Evolutionary conservation across 2,888 invertebrate species (phyloP), one percentile per base, ranked within the genome.

Genomic region (Tigriopus californicus): DNA sequence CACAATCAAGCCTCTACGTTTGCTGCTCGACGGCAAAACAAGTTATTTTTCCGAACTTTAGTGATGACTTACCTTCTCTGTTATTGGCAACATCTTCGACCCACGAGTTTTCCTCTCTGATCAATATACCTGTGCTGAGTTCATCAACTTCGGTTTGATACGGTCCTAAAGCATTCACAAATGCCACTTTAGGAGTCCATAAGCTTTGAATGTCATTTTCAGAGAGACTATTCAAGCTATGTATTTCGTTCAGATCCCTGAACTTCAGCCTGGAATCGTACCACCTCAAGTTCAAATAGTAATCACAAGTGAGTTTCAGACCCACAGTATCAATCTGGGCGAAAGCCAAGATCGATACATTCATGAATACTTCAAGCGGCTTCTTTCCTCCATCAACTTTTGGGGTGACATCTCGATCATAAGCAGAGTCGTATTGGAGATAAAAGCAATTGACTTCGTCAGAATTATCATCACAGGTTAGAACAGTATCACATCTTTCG

Each of bases 121-220:
- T 52, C 24, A 52, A 25, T 40, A 33, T 52, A 4, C 52, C 22
- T 12, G 33, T 40, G 52, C 52, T 57, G 20, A 57, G 46, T 20
- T 57, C 41, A 24, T 57, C 57, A 10, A 57, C 46, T 15, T 15
- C 20, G 15, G 57, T 57, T 57, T 57, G 44, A 44, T 46, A 57
- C 6, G 57, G 57, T 18, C 57, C 57, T 13, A 57, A 33, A 18
- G 57, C 57, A 44, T 57, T 57, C 8, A 41, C 20, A 41, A 57
- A 57, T 11, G 57, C 57, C 18, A 57, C 20, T 33, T 57, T 42
- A 6, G 57, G 57, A 8, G 57, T 46, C 57, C 57, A 57, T 2
- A 57, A 3, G 8, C 22, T 57, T 15, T 55, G 18, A 22, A 55
- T 15, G 33, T 52, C 52, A 24, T 52, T 52, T 52, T 52, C 52